phyloP scores from a whole-genome alignment of 2,797 vertebrate genomes.

The Eulemur coronatus region DNA sequence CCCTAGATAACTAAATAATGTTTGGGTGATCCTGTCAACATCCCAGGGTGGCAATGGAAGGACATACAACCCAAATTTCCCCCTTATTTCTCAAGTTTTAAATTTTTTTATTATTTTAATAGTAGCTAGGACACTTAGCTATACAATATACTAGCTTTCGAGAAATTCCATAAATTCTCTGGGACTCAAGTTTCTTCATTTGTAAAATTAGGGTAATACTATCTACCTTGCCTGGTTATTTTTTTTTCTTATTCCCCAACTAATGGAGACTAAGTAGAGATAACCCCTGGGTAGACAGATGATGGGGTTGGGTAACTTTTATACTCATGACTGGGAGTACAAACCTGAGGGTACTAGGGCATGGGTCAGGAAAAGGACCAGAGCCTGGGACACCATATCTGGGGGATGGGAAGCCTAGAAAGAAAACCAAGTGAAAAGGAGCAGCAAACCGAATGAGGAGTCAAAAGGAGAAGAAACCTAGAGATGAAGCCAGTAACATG shows the following conservation, averaged over 20 bases:
- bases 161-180: neutral
- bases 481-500: neutral
- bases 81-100: neutral
- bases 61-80: neutral
- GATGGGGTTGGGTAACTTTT: neutral
- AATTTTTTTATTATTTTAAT: neutral
- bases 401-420: neutral
- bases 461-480: neutral
- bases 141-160: neutral
- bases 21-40: neutral
- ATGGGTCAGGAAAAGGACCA: neutral
- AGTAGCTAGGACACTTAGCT: neutral
- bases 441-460: neutral
- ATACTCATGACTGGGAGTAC: neutral
- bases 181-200: constrained; percentile 20
- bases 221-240: neutral
- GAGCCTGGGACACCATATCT: neutral
- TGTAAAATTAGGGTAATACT: neutral
- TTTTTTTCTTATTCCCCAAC: neutral
- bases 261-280: neutral
- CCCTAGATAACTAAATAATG: constrained; percentile 31
- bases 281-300: neutral
- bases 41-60: neutral
- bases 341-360: neutral
- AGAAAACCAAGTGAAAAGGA: neutral